phyloP scores from a whole-genome alignment of 2,113 vertebrate species.

The Xiphophorus couchianus region DNA sequence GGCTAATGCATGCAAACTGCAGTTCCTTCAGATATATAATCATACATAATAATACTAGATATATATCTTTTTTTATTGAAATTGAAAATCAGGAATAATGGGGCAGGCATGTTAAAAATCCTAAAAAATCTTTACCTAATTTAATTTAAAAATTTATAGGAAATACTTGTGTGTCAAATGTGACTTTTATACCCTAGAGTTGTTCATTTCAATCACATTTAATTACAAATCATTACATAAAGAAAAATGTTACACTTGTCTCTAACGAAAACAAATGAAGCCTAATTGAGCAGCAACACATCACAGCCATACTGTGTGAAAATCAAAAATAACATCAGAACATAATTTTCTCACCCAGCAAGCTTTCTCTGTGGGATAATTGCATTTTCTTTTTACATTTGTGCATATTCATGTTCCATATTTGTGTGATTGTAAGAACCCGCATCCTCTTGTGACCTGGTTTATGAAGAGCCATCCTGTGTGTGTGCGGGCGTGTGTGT shows the following conservation, averaged over 20 bases:
- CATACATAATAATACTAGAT: too few relatives aligned
- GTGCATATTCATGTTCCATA: not conserved
- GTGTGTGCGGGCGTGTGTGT: not conserved
- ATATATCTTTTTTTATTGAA: not conserved
- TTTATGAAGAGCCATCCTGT: not conserved
- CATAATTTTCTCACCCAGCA: not conserved
- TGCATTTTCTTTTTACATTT: not conserved
- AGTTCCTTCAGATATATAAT: too few relatives aligned
- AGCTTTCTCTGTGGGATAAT: not conserved
- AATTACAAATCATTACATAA: not conserved
- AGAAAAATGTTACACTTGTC: slow-evolving; percentile 12
- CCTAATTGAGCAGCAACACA: not conserved
- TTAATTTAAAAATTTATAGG: not conserved
- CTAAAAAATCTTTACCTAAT: not conserved
- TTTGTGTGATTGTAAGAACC: slow-evolving; percentile 8
- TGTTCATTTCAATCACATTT: not conserved
- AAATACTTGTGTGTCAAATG: not conserved
- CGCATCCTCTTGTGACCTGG: not conserved
- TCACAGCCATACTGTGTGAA: not conserved
- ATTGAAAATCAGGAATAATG: not conserved
- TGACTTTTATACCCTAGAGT: not conserved
- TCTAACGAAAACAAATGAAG: not conserved
- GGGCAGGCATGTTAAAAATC: not conserved
- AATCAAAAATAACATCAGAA: slow-evolving; percentile 15
- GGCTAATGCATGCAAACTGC: not conserved